Percentiles rank a stretch among this genome's conserved stretches.
Evolutionary conservation across 2,113 vertebrate genomes (phyloP).

Genomic region (Mobula hypostoma): DNA sequence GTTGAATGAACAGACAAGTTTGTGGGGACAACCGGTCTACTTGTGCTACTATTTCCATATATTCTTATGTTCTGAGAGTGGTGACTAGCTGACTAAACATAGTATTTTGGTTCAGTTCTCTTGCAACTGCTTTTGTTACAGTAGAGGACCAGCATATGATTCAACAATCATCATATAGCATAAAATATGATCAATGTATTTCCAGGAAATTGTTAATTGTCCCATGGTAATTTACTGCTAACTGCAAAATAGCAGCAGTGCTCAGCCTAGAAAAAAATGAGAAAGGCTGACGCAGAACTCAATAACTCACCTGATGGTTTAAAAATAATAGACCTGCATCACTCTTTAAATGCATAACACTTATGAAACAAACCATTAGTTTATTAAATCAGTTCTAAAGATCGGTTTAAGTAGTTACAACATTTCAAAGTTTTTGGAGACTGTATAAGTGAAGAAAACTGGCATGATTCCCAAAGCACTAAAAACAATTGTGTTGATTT

Average conservation of each 20-base stretch:
- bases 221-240: background rate
- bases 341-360: background rate
- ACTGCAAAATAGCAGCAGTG: background rate
- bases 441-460: background rate
- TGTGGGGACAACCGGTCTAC: too few relatives aligned
- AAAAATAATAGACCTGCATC: background rate
- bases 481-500: constrained; percentile 24
- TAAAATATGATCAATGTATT: background rate
- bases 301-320: background rate
- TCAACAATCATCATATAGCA: background rate
- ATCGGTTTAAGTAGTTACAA: background rate
- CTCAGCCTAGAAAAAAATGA: background rate
- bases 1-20: too few relatives aligned
- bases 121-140: background rate
- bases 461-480: background rate
- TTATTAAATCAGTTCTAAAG: background rate
- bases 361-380: background rate
- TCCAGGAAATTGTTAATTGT: background rate
- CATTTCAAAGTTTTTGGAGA: background rate
- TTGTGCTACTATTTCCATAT: too few relatives aligned
- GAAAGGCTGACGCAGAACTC: background rate
- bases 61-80: too few relatives aligned
- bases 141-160: background rate
- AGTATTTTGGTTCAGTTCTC: background rate
- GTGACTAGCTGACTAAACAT: background rate